phyloP scores from a whole-genome alignment of 2,888 invertebrate species.

The Apamea anceps region DNA sequence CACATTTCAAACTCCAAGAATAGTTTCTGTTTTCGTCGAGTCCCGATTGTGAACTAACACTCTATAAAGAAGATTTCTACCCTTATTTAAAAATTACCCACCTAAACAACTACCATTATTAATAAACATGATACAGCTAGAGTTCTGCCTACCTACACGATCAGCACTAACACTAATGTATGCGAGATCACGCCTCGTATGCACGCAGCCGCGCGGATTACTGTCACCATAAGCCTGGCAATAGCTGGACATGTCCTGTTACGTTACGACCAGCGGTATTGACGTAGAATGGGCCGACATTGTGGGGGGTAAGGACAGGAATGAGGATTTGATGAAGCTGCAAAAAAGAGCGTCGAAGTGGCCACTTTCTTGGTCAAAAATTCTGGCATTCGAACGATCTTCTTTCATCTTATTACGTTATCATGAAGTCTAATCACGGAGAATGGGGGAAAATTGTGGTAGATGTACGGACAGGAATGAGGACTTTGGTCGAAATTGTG shows the following conservation, averaged over 20 bases:
- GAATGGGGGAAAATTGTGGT: too few relatives aligned
- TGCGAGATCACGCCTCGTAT: conserved; percentile 64
- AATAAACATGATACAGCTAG: conserved; percentile 58
- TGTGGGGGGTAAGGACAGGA: background rate
- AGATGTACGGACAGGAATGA: too few relatives aligned
- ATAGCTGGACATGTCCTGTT: conserved; percentile 39
- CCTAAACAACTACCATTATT: conserved; percentile 42
- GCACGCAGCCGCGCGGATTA: conserved; percentile 51
- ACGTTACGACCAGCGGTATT: background rate
- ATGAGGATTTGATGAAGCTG: background rate
- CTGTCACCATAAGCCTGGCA: conserved; percentile 40
- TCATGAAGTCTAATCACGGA: background rate
- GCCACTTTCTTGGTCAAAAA: background rate
- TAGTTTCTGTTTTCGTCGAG: background rate
- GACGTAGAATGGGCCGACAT: background rate
- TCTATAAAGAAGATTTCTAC: background rate
- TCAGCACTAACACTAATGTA: conserved; percentile 66
- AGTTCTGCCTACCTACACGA: conserved; percentile 45
- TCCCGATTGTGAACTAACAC: background rate
- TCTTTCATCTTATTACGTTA: background rate
- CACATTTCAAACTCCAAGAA: background rate
- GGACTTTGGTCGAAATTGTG: too few relatives aligned
- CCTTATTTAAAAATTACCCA: conserved; percentile 13
- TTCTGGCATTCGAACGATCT: background rate
- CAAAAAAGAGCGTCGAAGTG: background rate